A percentile compares a stretch with the other conserved stretches of the same genome.
phyloP scores from a whole-genome alignment of 2,888 invertebrate genomes.

The Sipha maydis region DNA sequence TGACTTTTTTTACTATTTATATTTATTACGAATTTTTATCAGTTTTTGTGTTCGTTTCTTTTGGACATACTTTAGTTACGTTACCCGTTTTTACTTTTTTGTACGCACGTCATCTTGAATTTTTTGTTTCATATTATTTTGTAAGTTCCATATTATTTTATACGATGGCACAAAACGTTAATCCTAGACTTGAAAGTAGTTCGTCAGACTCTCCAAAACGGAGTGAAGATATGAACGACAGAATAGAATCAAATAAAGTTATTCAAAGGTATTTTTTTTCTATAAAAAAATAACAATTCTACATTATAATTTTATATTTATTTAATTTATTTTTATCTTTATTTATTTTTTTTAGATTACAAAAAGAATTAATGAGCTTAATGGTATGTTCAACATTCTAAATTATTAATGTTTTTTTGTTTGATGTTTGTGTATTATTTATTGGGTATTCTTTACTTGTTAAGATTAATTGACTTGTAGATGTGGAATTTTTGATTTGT shows the following conservation, averaged over 20 bases:
- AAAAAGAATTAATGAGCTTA: conserved; percentile 88
- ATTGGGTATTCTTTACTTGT: too few species aligned
- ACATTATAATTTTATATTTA: background rate
- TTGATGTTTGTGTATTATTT: too few species aligned
- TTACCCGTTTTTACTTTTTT: too few species aligned
- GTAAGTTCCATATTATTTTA: background rate
- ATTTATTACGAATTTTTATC: background rate
- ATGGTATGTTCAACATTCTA: conserved; percentile 71
- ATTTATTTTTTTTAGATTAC: conserved; percentile 74
- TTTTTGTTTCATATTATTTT: background rate
- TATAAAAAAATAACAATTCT: background rate
- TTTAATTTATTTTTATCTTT: conserved; percentile 37
- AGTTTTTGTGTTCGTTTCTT: background rate
- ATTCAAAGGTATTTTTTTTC: conserved; percentile 43
- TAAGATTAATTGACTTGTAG: too few species aligned
- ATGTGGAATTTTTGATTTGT: too few species aligned
- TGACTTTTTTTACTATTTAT: background rate
- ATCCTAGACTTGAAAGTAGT: conserved; percentile 80
- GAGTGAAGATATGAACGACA: conserved; percentile 73
- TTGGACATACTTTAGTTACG: too few species aligned
- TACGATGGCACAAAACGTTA: conserved; percentile 86
- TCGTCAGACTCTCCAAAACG: conserved; percentile 81
- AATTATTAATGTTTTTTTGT: too few species aligned
- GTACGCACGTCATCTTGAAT: too few species aligned
- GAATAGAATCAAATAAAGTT: conserved; percentile 57